These are phyloP conservation scores for Brachionus plicatilis DNA, from an alignment of 1,140 invertebrate species.

Conservation along the genomic window DNA sequence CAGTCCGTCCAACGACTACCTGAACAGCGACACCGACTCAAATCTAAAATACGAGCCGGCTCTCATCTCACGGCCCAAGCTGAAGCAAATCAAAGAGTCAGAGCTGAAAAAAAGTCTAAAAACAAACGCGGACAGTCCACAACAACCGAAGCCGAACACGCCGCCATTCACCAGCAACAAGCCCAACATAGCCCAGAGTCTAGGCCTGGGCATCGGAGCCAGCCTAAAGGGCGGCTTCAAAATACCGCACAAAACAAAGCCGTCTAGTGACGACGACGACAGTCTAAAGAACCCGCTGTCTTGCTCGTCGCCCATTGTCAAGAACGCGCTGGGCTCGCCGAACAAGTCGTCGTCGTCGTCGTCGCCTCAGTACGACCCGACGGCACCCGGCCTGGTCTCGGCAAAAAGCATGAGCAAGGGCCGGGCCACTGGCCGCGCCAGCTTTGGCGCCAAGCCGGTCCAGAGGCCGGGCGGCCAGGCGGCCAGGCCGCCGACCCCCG, in stretches of 20 bases:
- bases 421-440: background rate
- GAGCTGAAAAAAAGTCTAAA: conserved; percentile 3
- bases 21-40: background rate
- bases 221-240: background rate
- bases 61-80: background rate
- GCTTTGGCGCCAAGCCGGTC: background rate
- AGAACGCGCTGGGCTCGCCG: background rate
- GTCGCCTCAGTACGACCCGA: conserved; percentile 1
- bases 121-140: background rate
- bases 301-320: background rate
- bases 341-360: conserved; percentile 1
- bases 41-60: conserved; percentile 13
- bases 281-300: background rate
- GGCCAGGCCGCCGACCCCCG: background rate
- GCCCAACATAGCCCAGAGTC: background rate
- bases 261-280: background rate
- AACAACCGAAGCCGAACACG: background rate
- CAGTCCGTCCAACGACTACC: background rate
- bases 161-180: background rate
- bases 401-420: background rate
- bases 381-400: background rate
- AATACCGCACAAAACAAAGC: conserved; percentile 24
- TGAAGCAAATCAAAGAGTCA: background rate
- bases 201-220: background rate
- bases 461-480: too few relatives aligned